Conservation (phyloP, 2,113 vertebrate genomes). For the Peromyscus californicus region DNA sequence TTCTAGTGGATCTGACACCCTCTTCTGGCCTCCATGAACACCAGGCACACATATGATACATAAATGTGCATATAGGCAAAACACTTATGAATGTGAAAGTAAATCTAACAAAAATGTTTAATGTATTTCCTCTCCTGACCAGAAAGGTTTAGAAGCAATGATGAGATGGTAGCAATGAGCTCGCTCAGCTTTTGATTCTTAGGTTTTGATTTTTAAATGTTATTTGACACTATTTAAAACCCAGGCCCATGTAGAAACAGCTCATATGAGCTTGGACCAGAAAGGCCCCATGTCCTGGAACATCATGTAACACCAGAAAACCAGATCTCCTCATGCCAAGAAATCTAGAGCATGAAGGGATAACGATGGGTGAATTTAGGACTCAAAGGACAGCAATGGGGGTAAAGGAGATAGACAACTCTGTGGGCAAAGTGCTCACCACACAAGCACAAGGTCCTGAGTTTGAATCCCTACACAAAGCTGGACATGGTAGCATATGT, state of each 20-base stretch:
- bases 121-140: neutral
- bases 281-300: neutral
- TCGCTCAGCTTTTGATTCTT: too few relatives aligned
- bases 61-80: neutral
- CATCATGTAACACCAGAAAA: neutral
- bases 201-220: neutral
- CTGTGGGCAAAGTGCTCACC: too few relatives aligned
- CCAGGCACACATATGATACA: neutral
- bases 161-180: rapidly evolving
- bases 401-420: neutral
- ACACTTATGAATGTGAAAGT: neutral
- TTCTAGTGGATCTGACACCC: neutral
- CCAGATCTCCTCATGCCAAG: neutral
- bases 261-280: neutral
- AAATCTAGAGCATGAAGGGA: neutral
- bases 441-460: neutral
- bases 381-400: neutral
- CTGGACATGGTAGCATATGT: too few relatives aligned
- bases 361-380: neutral
- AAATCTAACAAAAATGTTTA: neutral
- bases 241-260: too few relatives aligned
- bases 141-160: neutral
- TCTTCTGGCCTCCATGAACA: neutral
- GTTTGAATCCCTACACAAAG: neutral
- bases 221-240: neutral